Percentiles rank a stretch among this genome's conserved stretches.
These are phyloP conservation scores for Himantopus leucocephalus DNA, from an alignment of 2,113 vertebrate species.

Conservation along the genomic window DNA sequence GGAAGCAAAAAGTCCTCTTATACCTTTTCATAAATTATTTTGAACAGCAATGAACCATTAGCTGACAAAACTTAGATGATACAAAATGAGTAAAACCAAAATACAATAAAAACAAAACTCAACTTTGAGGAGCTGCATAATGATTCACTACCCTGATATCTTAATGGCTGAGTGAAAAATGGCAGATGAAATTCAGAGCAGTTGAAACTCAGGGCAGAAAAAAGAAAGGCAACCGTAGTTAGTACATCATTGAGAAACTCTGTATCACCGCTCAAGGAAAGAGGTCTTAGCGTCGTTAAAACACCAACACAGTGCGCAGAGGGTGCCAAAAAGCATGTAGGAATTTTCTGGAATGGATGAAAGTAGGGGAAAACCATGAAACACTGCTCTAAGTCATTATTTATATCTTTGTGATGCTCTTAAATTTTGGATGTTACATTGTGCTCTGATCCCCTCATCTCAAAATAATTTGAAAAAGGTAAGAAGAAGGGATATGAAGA, in stretches of 20 bases:
- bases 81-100: neutral
- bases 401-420: neutral
- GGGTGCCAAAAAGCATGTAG: neutral
- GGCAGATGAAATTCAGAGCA: neutral
- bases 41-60: neutral
- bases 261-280: neutral
- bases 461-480: neutral
- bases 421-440: neutral
- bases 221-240: neutral
- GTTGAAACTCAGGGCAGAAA: neutral
- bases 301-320: neutral
- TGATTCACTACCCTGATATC: neutral
- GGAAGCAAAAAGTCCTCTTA: neutral
- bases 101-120: neutral
- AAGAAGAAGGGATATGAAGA: neutral
- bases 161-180: neutral
- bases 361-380: neutral
- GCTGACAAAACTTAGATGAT: neutral
- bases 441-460: neutral
- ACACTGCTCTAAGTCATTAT: fast-evolving
- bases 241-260: neutral
- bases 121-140: neutral
- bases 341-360: neutral
- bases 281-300: neutral
- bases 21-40: neutral